phyloP scores from a whole-genome alignment of 2,797 vertebrate genomes.

The Columba guinea region DNA sequence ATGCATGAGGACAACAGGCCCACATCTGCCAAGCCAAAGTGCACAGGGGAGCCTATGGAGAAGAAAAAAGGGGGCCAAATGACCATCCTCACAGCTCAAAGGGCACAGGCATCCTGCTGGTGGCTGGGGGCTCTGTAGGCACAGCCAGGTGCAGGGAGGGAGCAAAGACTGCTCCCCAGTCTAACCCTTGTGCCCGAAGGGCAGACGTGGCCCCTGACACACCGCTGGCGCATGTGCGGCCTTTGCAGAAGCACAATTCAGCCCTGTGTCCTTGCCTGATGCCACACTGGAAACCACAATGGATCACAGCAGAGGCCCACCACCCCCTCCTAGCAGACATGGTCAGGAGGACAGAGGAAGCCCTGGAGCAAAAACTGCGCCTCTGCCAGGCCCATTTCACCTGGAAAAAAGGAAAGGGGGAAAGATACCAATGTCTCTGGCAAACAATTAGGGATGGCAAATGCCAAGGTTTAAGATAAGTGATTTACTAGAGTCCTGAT shows the following conservation, averaged over 20 bases:
- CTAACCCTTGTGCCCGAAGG: rapidly evolving
- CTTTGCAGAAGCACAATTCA: background rate
- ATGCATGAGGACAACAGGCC: rapidly evolving
- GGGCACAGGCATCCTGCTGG: background rate
- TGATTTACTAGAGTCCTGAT: no score
- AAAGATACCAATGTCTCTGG: background rate
- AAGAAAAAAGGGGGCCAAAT: background rate
- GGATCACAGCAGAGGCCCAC: background rate
- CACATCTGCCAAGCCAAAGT: background rate
- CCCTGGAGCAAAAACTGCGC: background rate
- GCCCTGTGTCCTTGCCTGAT: background rate
- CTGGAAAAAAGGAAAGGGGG: background rate
- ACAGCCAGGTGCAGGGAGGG: background rate
- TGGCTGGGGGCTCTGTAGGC: background rate
- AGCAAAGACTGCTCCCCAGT: rapidly evolving
- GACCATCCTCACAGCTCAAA: background rate
- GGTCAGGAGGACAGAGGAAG: background rate
- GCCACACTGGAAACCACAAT: rapidly evolving
- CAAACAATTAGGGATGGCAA: background rate
- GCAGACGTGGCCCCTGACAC: background rate
- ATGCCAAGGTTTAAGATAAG: background rate
- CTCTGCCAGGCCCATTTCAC: background rate
- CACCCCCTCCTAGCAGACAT: background rate
- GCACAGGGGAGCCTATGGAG: rapidly evolving
- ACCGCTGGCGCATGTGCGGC: rapidly evolving